phyloP scores from a whole-genome alignment of 2,888 invertebrate genomes.

The Hedya salicella region DNA sequence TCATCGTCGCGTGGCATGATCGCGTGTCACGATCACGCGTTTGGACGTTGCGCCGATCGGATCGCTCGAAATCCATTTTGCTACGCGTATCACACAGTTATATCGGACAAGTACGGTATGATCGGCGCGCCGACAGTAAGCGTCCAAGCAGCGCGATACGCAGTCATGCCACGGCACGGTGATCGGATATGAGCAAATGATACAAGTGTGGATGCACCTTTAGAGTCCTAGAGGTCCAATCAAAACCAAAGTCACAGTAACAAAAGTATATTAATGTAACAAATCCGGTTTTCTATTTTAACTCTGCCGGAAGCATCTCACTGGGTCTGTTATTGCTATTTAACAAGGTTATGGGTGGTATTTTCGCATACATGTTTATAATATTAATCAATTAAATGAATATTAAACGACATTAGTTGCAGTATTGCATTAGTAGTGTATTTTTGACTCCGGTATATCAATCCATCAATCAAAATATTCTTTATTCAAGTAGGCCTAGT shows the following conservation, averaged over 20 bases:
- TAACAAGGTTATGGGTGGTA: slow-evolving; percentile 4
- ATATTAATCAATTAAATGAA: background rate
- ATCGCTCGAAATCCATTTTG: too few species aligned
- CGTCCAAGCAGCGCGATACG: too few species aligned
- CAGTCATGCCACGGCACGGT: too few species aligned
- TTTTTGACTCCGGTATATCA: background rate
- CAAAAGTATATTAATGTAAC: slow-evolving; percentile 38
- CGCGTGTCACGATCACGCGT: too few species aligned
- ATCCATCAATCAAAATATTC: background rate
- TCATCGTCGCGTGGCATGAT: too few species aligned
- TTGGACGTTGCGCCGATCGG: too few species aligned
- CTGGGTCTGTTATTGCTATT: slow-evolving; percentile 17
- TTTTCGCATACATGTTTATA: background rate
- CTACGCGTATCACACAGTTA: too few species aligned
- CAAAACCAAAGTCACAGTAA: slow-evolving; percentile 41
- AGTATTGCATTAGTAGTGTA: background rate
- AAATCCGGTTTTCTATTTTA: slow-evolving; percentile 41
- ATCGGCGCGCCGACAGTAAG: too few species aligned
- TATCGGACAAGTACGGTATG: too few species aligned
- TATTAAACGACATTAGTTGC: background rate
- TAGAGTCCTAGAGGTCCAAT: background rate
- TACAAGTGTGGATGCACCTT: too few species aligned
- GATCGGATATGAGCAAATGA: too few species aligned
- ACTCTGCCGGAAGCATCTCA: slow-evolving; percentile 33
- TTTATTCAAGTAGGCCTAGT: too few species aligned